A percentile compares a stretch with the other conserved stretches of the same genome.
Evolutionary conservation across 2,113 vertebrate species (phyloP).

Genomic region (Dermatemys mawii): DNA sequence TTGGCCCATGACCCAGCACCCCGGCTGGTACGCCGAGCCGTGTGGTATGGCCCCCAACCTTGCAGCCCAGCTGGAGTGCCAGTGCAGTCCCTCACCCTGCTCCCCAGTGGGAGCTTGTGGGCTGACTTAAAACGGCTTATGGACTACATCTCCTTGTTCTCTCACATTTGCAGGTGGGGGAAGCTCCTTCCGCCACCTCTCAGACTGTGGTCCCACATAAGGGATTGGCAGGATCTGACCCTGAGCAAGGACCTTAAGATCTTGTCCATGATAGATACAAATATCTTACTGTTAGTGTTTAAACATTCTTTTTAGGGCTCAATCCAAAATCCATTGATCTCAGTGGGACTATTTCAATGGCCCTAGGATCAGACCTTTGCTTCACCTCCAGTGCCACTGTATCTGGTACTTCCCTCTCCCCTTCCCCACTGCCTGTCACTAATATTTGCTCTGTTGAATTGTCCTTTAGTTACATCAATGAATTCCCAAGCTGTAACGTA

Average conservation of each 20-base stretch:
- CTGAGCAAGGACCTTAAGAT: not conserved
- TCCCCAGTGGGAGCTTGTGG: no score
- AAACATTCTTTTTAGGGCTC: not conserved
- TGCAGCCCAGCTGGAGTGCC: no score
- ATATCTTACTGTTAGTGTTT: not conserved
- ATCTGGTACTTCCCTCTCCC: not conserved
- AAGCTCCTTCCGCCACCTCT: not conserved
- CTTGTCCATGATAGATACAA: not conserved
- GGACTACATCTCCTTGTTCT: no score
- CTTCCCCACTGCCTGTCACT: not conserved
- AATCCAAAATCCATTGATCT: not conserved
- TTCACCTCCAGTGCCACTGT: constrained; percentile 16
- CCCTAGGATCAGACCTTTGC: constrained; percentile 20
- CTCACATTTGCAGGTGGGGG: not conserved
- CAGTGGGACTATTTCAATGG: fast-evolving
- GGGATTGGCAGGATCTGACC: not conserved
- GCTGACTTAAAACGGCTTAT: no score
- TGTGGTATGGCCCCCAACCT: no score
- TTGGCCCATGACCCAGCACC: no score
- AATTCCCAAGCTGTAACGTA: not conserved
- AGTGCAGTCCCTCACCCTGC: no score
- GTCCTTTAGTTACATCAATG: not conserved
- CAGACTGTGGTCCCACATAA: not conserved
- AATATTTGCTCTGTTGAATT: constrained; percentile 25
- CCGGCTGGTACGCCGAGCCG: no score